Conservation (phyloP, 1,140 invertebrate species). For the Pogonomyrmex barbatus region DNA sequence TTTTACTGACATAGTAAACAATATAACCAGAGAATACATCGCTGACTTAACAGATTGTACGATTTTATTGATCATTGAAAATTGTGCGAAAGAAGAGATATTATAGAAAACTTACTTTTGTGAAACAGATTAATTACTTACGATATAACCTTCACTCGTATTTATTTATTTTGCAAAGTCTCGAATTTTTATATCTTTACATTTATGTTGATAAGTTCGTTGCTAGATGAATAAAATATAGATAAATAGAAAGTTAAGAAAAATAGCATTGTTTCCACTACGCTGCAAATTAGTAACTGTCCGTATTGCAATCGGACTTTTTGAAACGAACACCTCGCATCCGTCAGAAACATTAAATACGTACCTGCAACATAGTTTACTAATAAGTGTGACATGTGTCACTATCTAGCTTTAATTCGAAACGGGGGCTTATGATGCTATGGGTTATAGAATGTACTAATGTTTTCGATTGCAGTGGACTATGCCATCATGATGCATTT, state of each 20-base stretch:
- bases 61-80: neutral
- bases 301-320: conserved; percentile 3
- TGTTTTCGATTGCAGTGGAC: no score
- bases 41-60: neutral
- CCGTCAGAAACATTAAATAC: conserved; percentile 66
- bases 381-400: neutral
- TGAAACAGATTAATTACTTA: neutral
- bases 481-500: no score
- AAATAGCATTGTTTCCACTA: conserved; percentile 9
- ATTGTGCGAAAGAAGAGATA: neutral
- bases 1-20: neutral
- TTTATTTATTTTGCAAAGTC: neutral
- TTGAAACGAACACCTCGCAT: conserved; percentile 48
- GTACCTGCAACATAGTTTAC: conserved; percentile 76
- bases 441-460: no score
- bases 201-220: conserved; percentile 22
- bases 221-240: neutral
- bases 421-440: no score
- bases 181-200: conserved; percentile 20
- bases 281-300: neutral
- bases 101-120: conserved; percentile 4
- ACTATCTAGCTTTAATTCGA: conserved; percentile 65
- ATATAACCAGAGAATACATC: neutral
- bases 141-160: neutral
- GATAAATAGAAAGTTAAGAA: neutral